Evolutionary conservation across 1,140 invertebrate species (phyloP), one percentile per base, ranked within the genome.

Genomic region (Macrotrachela quadricornifera): DNA sequence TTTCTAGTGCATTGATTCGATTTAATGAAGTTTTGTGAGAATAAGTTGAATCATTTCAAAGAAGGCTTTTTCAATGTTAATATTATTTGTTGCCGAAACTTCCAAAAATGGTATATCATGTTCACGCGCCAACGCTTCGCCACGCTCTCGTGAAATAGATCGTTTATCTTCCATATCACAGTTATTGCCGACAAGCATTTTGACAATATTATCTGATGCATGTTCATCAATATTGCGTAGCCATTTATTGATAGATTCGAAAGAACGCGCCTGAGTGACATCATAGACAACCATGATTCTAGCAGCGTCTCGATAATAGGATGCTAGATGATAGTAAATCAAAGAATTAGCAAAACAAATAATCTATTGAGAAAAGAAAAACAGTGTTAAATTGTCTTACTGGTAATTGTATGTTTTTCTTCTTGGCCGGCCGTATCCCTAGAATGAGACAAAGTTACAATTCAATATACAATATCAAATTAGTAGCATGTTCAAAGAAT

Each of bases 121-220:
- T 72, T 95, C 88, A 65, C 81, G 74, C 14, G 88, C 91, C 77
- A 96, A 91, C 55, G 66, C 61, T 74, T 91, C 83, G 61, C 87
- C 87, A 63, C 79, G 75, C 61, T 87, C 83, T 68, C 79, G 84
- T 59, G 77, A 80, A 56, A 99, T 87, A 63, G 86, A 81, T 72
- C 92, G 77, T 72, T 87, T 91, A 63, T 90, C 86, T 65, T 90
- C 83, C 82, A 96, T 90, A 76, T 99, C 92, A 79, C 88, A 94
- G 76, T 99, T 99, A 70, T 97, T 99, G 50, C 92, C 92, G 60
- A 99, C 74, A 62, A 99, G 88, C 91, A 97, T 96, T 71, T 95
- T 96, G 64, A 95, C 91, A 50, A 97, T 92, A 77, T 97, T 90
- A 74, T 95, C 91, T 75, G 90, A 95, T 17, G 91, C 92, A 76